Evolutionary conservation across 2,797 vertebrate species (phyloP), one percentile per base, ranked within the genome.

Genomic region (Centroberyx gerrardi): DNA sequence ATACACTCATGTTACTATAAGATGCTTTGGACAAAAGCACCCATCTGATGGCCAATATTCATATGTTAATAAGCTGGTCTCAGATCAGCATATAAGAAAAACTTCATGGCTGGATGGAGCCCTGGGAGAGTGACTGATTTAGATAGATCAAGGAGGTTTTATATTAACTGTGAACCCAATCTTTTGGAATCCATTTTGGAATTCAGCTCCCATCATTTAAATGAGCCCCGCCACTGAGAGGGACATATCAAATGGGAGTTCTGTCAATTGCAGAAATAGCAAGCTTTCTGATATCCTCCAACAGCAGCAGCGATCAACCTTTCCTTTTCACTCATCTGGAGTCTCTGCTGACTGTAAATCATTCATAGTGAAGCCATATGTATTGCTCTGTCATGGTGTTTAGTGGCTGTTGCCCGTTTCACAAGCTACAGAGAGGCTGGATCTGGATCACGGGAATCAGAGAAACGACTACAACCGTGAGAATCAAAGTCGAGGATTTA

Each of bases 321-420:
- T 36, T 74, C 42, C 33, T 6, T 68, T 68, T 52, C 55, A 53
- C 51, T 27, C 60, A 55, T 68, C 54, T 54, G 22, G 1, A n/a
- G 7, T 62, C 61, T 75, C 67, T 53, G 22, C 15, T 33, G 46
- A 62, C 68, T 53, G 61, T 63, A 78, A 78, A 81, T 83, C 64
- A 62, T 76, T 78, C 60, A 29, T 49, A 77, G 62, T 28, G 52
- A 48, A 72, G 60, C 68, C 72, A 81, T 68, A 70, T 81, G 71
- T 22, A 46, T 14, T 13, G 40, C 60, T 53, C 29, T 44, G 55
- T 62, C 78, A 17, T 52, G 61, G 56, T 42, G 64, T 72, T 76
- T 52, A 61, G 52, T 61, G 5, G 72, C 69, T 70, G 68, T 60
- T 69, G 78, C 54, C 14, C 51, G 18, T 74, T 78, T 62, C 36